phyloP scores from a whole-genome alignment of 2,113 vertebrate species.

The Tetrax tetrax region DNA sequence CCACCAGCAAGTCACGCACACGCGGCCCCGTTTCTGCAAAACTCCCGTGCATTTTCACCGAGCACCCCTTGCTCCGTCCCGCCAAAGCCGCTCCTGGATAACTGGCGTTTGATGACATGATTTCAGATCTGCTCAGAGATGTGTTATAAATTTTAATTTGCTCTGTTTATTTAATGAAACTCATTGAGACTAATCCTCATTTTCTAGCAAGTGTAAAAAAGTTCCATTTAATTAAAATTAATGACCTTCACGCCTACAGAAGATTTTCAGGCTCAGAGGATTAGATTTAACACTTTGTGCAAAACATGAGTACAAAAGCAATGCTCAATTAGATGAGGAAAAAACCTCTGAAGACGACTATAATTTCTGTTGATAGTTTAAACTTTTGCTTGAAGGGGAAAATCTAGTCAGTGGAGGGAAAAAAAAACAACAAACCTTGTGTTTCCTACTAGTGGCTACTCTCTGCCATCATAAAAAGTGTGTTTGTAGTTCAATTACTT shows the following conservation, averaged over 20 bases:
- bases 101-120: constrained; percentile 8
- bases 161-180: constrained; percentile 75
- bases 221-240: constrained; percentile 76
- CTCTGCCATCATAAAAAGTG: background rate
- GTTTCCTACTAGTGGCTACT: background rate
- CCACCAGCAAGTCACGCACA: fast-evolving
- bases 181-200: constrained; percentile 68
- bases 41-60: background rate
- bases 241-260: constrained; percentile 64
- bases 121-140: constrained; percentile 33
- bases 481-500: constrained; percentile 47
- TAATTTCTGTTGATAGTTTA: background rate
- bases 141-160: constrained; percentile 69
- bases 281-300: constrained; percentile 43
- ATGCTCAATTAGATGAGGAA: background rate
- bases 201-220: constrained; percentile 62
- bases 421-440: background rate
- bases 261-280: constrained; percentile 60
- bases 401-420: background rate
- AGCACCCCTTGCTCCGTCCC: background rate
- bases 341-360: background rate
- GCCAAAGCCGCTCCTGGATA: background rate
- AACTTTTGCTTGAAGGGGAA: background rate
- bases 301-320: background rate
- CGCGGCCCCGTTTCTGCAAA: background rate